Conservation (phyloP, 2,888 invertebrate genomes). For the Crepidodera aurea region DNA sequence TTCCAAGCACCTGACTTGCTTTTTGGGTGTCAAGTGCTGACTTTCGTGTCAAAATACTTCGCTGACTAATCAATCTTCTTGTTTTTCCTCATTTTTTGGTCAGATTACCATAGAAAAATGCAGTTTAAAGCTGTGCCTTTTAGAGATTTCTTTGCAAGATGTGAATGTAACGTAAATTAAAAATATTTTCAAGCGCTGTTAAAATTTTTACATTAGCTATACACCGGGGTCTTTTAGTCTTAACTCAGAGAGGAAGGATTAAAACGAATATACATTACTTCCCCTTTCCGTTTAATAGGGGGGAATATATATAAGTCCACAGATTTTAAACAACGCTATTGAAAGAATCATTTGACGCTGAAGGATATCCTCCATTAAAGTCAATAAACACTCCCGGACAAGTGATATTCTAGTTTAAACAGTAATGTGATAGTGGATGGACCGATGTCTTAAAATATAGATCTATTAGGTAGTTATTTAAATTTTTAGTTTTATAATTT, state of each 20-base stretch:
- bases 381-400: constrained; percentile 39
- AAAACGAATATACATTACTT: constrained; percentile 38
- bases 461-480: constrained; percentile 27
- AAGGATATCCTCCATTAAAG: constrained; percentile 41
- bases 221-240: constrained; percentile 4
- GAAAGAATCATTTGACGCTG: constrained; percentile 39
- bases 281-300: constrained; percentile 39
- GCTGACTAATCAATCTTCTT: no score
- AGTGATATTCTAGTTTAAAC: constrained; percentile 34
- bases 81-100: no score
- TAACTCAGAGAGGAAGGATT: constrained; percentile 31
- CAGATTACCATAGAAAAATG: no score
- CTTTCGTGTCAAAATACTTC: no score
- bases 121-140: no score
- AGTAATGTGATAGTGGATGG: constrained; percentile 35
- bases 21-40: no score
- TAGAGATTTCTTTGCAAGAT: no score
- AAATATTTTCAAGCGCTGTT: no score
- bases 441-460: constrained; percentile 30
- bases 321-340: constrained; percentile 38
- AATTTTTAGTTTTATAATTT: constrained; percentile 30
- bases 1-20: no score
- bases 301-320: constrained; percentile 38
- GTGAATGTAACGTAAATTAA: no score
- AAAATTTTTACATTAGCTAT: neutral